phyloP scores from a whole-genome alignment of 2,888 invertebrate species.

The Coleophora flavipennella region DNA sequence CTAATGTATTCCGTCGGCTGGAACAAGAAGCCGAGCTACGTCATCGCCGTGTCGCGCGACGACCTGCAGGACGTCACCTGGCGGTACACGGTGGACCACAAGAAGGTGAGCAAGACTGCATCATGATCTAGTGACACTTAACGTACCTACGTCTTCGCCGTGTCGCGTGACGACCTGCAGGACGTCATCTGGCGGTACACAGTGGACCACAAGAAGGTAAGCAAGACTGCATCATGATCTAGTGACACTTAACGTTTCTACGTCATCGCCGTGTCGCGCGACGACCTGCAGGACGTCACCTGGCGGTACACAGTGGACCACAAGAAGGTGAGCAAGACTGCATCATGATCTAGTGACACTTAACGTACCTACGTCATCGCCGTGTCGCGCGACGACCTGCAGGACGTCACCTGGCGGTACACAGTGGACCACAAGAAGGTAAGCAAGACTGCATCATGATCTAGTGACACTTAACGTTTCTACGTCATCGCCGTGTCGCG shows the following conservation, averaged over 20 bases:
- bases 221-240: too few species aligned
- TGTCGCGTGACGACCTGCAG: background rate
- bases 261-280: background rate
- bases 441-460: too few species aligned
- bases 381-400: too few species aligned
- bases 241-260: background rate
- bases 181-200: background rate
- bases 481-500: too few species aligned
- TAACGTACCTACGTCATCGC: too few species aligned
- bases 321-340: too few species aligned
- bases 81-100: conserved; percentile 76
- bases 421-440: too few species aligned
- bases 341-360: too few species aligned
- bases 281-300: background rate
- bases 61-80: conserved; percentile 97
- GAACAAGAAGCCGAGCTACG: conserved; percentile 88
- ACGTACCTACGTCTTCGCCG: background rate
- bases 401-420: too few species aligned
- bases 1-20: conserved; percentile 93
- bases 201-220: too few species aligned
- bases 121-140: background rate
- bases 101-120: conserved; percentile 39
- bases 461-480: too few species aligned
- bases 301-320: too few species aligned
- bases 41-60: conserved; percentile 89